Percentiles rank a stretch among this genome's conserved stretches.
Evolutionary conservation across 2,113 vertebrate species (phyloP).

Genomic region (Cryptotis parvus): DNA sequence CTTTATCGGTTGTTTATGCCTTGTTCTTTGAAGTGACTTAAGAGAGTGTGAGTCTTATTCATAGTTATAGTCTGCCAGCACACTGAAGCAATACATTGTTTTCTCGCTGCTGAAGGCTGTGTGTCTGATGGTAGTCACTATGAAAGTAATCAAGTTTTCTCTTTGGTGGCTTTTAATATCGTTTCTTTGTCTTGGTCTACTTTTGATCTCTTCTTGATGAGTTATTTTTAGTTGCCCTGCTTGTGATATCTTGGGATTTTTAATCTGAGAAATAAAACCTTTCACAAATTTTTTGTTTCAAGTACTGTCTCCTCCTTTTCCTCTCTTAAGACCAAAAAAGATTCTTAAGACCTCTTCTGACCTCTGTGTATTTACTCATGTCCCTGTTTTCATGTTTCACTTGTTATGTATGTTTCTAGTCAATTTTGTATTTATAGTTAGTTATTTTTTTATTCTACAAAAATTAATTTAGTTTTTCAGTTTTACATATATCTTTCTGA

Average conservation of each 20-base stretch:
- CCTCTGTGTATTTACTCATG: too few relatives aligned
- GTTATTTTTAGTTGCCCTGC: background rate
- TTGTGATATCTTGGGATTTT: background rate
- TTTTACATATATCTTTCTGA: background rate
- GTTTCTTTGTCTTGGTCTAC: background rate
- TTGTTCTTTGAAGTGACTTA: background rate
- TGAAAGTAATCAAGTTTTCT: too few relatives aligned
- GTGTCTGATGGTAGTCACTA: background rate
- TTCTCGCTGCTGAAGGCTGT: background rate
- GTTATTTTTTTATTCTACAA: background rate
- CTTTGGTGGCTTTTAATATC: background rate
- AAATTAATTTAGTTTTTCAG: constrained; percentile 18
- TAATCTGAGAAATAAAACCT: constrained; percentile 15
- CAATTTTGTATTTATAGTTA: background rate
- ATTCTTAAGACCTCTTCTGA: too few relatives aligned
- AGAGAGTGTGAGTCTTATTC: background rate
- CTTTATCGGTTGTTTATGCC: background rate
- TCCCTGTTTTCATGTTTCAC: background rate
- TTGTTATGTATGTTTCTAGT: background rate
- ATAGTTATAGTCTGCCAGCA: background rate
- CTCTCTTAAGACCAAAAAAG: too few relatives aligned
- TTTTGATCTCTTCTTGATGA: background rate
- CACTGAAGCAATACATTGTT: background rate
- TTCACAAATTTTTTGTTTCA: constrained; percentile 6
- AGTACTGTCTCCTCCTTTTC: background rate